Evolutionary conservation across 2,888 invertebrate species (phyloP).

Genomic region (Oscheius onirici): DNA sequence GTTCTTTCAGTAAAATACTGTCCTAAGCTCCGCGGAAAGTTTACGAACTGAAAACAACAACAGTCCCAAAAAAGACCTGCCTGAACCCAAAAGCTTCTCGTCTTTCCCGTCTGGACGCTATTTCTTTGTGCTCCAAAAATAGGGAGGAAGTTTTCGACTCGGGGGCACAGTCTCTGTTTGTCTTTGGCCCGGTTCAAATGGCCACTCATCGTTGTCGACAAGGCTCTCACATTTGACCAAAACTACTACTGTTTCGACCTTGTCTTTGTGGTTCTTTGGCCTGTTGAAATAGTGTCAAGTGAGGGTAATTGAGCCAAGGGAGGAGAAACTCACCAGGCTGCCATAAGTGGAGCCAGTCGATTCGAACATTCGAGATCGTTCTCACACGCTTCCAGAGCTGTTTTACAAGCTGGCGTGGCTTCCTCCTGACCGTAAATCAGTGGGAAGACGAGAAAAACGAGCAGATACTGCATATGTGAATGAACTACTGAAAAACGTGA

Average conservation of each 20-base stretch:
- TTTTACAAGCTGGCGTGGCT: slow-evolving; percentile 54
- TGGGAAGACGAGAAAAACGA: background rate
- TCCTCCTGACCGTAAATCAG: slow-evolving; percentile 37
- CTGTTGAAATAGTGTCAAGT: background rate
- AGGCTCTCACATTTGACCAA: slow-evolving; percentile 15
- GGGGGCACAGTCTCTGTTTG: slow-evolving; percentile 16
- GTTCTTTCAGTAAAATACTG: too few relatives aligned
- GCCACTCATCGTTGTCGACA: slow-evolving; percentile 25
- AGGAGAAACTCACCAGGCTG: slow-evolving; percentile 62
- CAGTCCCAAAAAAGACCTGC: too few relatives aligned
- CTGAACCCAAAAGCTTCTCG: too few relatives aligned
- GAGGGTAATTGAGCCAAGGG: slow-evolving; percentile 1
- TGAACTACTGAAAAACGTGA: too few relatives aligned
- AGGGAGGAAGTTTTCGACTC: slow-evolving; percentile 17
- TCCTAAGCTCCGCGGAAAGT: too few relatives aligned
- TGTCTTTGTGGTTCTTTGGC: background rate
- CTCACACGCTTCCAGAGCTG: slow-evolving; percentile 66
- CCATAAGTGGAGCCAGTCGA: slow-evolving; percentile 68
- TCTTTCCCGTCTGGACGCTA: too few relatives aligned
- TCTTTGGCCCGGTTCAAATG: slow-evolving; percentile 29
- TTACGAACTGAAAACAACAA: too few relatives aligned
- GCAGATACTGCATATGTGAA: background rate
- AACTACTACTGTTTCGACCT: background rate
- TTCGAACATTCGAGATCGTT: slow-evolving; percentile 69
- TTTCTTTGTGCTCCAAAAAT: slow-evolving; percentile 29